phyloP scores from a whole-genome alignment of 2,888 invertebrate genomes.

The Drosophila cognata region DNA sequence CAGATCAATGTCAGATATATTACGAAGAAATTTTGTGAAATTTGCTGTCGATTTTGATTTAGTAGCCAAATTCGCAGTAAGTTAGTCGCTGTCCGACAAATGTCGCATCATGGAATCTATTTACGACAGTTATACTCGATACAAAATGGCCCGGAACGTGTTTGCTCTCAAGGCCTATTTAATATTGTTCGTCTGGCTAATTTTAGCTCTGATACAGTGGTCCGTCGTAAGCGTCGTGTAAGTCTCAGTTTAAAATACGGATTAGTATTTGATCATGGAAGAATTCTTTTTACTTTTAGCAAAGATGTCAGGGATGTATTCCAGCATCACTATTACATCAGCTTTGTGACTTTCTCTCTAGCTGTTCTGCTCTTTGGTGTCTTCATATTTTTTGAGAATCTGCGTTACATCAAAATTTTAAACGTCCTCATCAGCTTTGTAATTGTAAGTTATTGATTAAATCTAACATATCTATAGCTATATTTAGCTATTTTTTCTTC shows the following conservation, averaged over 20 bases:
- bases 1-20: slow-evolving; percentile 20
- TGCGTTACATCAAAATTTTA: slow-evolving; percentile 31
- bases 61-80: slow-evolving; percentile 9
- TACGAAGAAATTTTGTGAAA: slow-evolving; percentile 1
- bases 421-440: slow-evolving; percentile 29
- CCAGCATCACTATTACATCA: slow-evolving; percentile 7
- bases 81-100: slow-evolving; percentile 8
- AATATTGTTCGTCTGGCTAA: slow-evolving; percentile 39
- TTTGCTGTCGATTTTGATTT: slow-evolving; percentile 1
- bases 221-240: slow-evolving; percentile 29
- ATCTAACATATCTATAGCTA: background rate
- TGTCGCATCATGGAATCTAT: slow-evolving; percentile 34
- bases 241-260: slow-evolving; percentile 5
- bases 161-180: slow-evolving; percentile 44
- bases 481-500: background rate
- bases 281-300: slow-evolving; percentile 7
- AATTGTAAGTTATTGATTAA: slow-evolving; percentile 48
- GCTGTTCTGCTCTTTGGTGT: slow-evolving; percentile 25
- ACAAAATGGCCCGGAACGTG: slow-evolving; percentile 32
- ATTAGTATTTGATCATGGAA: background rate
- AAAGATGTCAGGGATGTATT: slow-evolving; percentile 5
- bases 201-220: slow-evolving; percentile 55
- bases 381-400: slow-evolving; percentile 52
- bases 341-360: slow-evolving; percentile 36
- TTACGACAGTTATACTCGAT: slow-evolving; percentile 15